Base-by-base conservation (phyloP, 2,797 vertebrate genomes). In the Cyprinodon diabolis region DNA sequence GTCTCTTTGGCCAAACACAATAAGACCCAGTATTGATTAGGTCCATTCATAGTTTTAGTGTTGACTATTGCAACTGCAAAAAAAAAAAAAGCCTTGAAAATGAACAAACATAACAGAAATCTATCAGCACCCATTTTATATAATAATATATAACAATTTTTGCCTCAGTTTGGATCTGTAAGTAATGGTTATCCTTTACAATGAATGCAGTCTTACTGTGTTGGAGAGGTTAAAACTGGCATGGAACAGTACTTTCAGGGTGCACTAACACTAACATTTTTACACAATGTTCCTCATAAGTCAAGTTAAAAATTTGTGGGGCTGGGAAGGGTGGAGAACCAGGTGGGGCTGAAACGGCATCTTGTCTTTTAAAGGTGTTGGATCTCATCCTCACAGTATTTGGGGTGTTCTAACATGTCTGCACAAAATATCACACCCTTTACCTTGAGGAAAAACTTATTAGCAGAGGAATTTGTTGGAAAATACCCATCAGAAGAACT, bases 331-430 rank as follows among this genome's bases (percentile, higher is more conserved):
- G 66, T 25, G 69, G 69, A 13, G 55, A 67, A 37, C 37, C 74
- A 74, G 71, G 79, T 79, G 81, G 62, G 23, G 75, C 21, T 71
- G 48, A 77, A 35, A 75, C 54, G 52, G 7, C 21, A 67, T 82
- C 12, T 62, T 70, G 45, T 81, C 69, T 60, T 73, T 45, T 67
- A 49, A 15, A 78, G 17, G 35, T 66, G 54, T 14, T 8, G 21
- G 68, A 72, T 43, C n/a, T 71, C 65, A 25, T 72, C 54, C 75
- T 87, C 84, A 71, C 77, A 74, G 19, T 55, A 84, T 90, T 75
- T 65, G 14, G 63, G 60, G 68, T 90, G 90, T 86, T 62, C 74
- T 55, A 78, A 91, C 92, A 92, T 62, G 91, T 78, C 89, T 82
- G 70, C 81, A 68, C 71, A 48, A 43, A 73, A 35, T 9, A 68